phyloP scores from a whole-genome alignment of 2,797 vertebrate genomes.

The Amphiprion clarkii region DNA sequence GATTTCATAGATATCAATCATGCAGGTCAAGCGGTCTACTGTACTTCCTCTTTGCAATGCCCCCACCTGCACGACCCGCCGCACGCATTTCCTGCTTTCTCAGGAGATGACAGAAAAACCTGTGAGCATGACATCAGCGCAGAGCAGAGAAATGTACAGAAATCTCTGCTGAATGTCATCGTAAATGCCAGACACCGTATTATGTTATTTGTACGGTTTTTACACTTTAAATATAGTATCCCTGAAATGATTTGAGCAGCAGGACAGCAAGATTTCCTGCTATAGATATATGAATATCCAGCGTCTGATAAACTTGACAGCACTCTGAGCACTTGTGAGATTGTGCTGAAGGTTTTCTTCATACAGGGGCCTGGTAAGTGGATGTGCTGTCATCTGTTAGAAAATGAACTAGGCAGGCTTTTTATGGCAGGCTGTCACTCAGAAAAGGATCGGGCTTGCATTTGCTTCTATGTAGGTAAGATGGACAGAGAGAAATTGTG shows the following conservation, averaged over 20 bases:
- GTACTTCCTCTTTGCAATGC: conserved; percentile 16
- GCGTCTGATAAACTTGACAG: conserved; percentile 26
- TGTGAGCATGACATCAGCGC: conserved; percentile 9
- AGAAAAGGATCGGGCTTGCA: background rate
- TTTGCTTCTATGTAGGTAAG: background rate
- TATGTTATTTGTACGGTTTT: conserved; percentile 30
- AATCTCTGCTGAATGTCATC: conserved; percentile 43
- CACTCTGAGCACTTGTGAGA: conserved; percentile 2
- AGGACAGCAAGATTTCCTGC: conserved; percentile 14
- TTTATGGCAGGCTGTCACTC: conserved; percentile 47
- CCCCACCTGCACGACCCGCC: conserved; percentile 1
- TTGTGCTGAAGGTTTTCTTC: conserved; percentile 30
- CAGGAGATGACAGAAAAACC: conserved; percentile 17
- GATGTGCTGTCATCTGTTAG: conserved; percentile 43
- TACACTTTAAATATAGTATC: conserved; percentile 35
- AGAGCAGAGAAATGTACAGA: conserved; percentile 17
- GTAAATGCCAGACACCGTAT: conserved; percentile 50
- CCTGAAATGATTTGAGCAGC: conserved; percentile 25
- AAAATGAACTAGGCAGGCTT: conserved; percentile 38
- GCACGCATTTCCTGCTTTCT: conserved; percentile 1
- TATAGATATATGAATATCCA: background rate
- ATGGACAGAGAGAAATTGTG: background rate
- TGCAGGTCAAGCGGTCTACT: conserved; percentile 43
- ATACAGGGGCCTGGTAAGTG: no score
- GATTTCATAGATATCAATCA: conserved; percentile 81